phyloP scores from a whole-genome alignment of 2,888 invertebrate species.

The Timema podura region DNA sequence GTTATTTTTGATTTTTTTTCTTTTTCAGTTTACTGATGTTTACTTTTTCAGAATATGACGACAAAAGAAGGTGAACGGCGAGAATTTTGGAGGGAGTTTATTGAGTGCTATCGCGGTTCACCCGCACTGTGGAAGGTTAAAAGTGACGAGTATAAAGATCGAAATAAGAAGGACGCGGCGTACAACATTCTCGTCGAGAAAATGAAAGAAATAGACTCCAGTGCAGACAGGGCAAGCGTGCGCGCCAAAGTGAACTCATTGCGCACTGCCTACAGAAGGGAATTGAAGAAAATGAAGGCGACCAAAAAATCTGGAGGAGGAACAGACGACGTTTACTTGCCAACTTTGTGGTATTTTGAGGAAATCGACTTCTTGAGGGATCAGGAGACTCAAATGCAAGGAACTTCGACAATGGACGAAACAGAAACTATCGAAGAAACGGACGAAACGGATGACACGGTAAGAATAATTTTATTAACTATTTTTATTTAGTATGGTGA shows the following conservation, averaged over 20 bases:
- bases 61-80: no score
- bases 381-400: conserved; percentile 7
- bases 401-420: not conserved
- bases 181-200: no score
- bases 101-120: not conserved
- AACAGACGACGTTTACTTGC: conserved; percentile 4
- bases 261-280: conserved; percentile 35
- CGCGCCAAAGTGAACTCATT: conserved; percentile 34
- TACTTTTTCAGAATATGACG: no score
- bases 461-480: not conserved
- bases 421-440: not conserved
- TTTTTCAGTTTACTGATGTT: no score
- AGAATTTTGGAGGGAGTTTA: not conserved
- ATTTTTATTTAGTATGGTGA: not conserved
- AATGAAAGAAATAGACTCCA: conserved; percentile 22
- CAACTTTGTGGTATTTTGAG: conserved; percentile 19
- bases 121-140: conserved; percentile 2
- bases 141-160: not conserved
- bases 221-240: conserved; percentile 28
- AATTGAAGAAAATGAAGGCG: conserved; percentile 34
- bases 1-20: no score
- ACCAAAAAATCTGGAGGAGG: conserved; percentile 26
- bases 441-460: conserved; percentile 1
- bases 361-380: conserved; percentile 4
- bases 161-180: not conserved